Base-by-base conservation (phyloP, 2,888 invertebrate genomes). In the Crematogaster levior region DNA sequence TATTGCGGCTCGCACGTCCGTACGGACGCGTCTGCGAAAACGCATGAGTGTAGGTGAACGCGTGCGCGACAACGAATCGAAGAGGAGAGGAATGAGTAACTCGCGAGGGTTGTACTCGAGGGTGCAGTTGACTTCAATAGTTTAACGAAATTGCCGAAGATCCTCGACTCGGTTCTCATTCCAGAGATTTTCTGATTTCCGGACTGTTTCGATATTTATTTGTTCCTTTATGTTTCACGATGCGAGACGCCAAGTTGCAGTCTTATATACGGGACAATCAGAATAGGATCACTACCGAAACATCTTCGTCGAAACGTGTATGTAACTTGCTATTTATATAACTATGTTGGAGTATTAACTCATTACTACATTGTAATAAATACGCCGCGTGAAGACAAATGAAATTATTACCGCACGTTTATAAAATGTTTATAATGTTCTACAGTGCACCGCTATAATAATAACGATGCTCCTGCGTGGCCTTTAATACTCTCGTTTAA, bases 101-200 rank as follows among this genome's bases (percentile, higher is more conserved):
- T 53, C 65, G 51, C 34, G 75, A 79, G 70, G 82, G 65, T 75
- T 79, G 83, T 68, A 82, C 93, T 90, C 92, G 53, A 30, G 92
- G 91, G 93, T 87, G 86, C 90, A 91, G 92, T 92, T 90, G 90
- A 89, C 90, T 91, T 92, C 88, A 90, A 92, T 92, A 92, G 91
- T 93, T 92, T 89, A 92, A 89, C 87, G 88, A 91, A 92, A 93
- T 93, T 92, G 90, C 90, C 84, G 81, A 81, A 86, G 90, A 92
- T 91, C 88, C 84, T 75, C 85, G 88, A 86, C 89, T 91, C 88
- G 90, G 75, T 88, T 43, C 91, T 90, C 89, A 82, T 80, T 85
- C 63, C 82, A 81, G 89, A 89, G 21, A 43, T 72, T 56, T 48
- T 91, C 88, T 88, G 92, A 92, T 92, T 91, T 90, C 87, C 84